Evolutionary conservation across 2,113 vertebrate genomes (phyloP), one percentile per base, ranked within the genome.

Genomic region (Phalacrocorax brasilianus): DNA sequence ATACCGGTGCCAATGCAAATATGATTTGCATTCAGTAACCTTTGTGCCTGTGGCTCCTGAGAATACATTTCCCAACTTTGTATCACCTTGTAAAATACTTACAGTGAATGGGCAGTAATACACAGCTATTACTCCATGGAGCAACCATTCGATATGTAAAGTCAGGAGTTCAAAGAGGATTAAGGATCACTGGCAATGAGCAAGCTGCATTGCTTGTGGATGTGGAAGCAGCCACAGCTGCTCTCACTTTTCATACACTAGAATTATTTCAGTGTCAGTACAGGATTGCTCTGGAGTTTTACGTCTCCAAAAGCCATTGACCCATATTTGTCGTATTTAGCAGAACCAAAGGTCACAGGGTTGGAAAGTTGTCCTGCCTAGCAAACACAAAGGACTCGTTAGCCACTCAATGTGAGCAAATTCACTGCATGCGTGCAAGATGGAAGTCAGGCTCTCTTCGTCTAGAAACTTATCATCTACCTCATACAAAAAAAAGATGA

Each of bases 91-190:
- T 73, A 70, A 92, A 96, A 95, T 87, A 30, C 94, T 95, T 45
- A 88, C 66, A 94, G 84, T 95, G 91, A 95, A 95, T 85, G 91
- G 78, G 85, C 81, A 92, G 47, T 28, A 73, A 95, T 30, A 79
- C 62, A 52, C 87, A 89, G 94, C 47, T 95, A 94, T 97, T 95
- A 95, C 95, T 88, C 70, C 89, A 95, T 71, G 59, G 74, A 93
- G 84, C 89, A 97, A 89, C 84, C 55, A 97, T 92, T n/a, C 1
- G 5, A 79, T 73, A 94, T 49, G 85, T 95, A 77, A 89, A 97
- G 95, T 95, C 94, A 96, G 89, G 91, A 94, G 89, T 96, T 94
- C 95, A 94, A 80, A 97, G 91, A 89, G 94, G 97, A 97, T 97
- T 97, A 97, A 95, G 89, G 81, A 70, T 91, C 84, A 76, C 84